Base-by-base conservation (phyloP, 2,888 invertebrate genomes). In the Chironomus riparius region DNA sequence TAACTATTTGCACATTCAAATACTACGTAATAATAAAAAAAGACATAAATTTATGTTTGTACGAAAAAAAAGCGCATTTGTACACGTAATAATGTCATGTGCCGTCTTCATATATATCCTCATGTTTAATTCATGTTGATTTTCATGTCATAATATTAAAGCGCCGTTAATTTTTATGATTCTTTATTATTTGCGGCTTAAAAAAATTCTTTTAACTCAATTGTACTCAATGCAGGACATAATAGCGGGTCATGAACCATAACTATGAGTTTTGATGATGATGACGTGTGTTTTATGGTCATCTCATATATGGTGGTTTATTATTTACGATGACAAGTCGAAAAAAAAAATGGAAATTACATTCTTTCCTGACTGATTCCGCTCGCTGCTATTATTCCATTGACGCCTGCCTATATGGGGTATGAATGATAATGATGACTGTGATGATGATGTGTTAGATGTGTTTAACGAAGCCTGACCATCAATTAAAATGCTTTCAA, bases 401-500 rank as follows among this genome's bases (percentile, higher is more conserved):
- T 56, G 56, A 56, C 56, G 56, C 56, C 56, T 56, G 56, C 18
- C 15, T 38, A 38, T 38, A 56, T 56, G 56, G 56, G 38, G 18
- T 18, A 56, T 56, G 56, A 56, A 56, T 56, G 18, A 56, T 38
- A 38, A 38, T 38, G 38, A 38, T 38, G 38, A 38, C 38, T 38
- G 38, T 10, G 38, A 38, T 56, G 56, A 56, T 56, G 56, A 56
- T 56, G 56, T 56, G 56, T 56, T 56, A 56, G 56, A 56, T 65
- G 65, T 24, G 65, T 65, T 65, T 73, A 73, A 73, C 72, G 62
- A 73, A 73, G 61, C 72, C 47, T 62, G 62, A 73, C 72, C 72
- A 62, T 62, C 72, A 73, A 73, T 73, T 73, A 73, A 38, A 73
- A 73, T 73, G 72, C 72, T 73, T 73, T 73, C 61, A 73, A 73